Base-by-base conservation (phyloP, 1,140 invertebrate species). In the Sinella curviseta region DNA sequence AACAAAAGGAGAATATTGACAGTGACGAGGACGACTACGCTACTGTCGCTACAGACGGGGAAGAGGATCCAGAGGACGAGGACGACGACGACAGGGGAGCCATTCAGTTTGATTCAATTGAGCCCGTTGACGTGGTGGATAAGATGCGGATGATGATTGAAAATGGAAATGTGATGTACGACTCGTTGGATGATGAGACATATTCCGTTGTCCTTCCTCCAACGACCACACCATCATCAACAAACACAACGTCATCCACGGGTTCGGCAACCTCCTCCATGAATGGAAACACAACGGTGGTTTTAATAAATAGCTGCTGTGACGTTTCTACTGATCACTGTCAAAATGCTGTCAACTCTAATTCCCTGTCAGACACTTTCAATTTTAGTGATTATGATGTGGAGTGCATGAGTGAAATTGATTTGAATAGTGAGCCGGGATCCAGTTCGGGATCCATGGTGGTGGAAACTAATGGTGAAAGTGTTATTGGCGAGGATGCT, bases 391-490 rank as follows among this genome's bases (percentile, higher is more conserved):
- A 55, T n/a, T 30, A 70, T 55, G 81, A 82, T 76, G 48, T 81
- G 8, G 82, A 83, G 76, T 83, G 80, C 60, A 83, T 83, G 82
- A 83, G 82, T 81, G 82, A 83, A 78, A 81, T 83, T 67, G 82
- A 83, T 78, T 67, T 83, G 26, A 83, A 82, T 35, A 83, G 82
- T 65, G 81, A 82, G 39, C 54, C 54, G 8, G 74, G 76, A 24
- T 70, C 73, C 1, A 75, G 39, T 39, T 33, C 35, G 14, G n/a
- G 57, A 65, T 74, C 36, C 33, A 16, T n/a, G n/a, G n/a, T n/a
- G n/a, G n/a, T n/a, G n/a, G n/a, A n/a, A 70, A 70, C 65, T 28
- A 39, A 30, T 39, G 36, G 31, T 67, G 65, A 67, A 67, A 67
- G 60, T 24, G 60, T 12, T 67, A 31, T 12, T 67, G 30, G n/a